These are phyloP conservation scores for Coreoperca whiteheadi DNA, from an alignment of 2,113 vertebrate species.

Conservation along the genomic window DNA sequence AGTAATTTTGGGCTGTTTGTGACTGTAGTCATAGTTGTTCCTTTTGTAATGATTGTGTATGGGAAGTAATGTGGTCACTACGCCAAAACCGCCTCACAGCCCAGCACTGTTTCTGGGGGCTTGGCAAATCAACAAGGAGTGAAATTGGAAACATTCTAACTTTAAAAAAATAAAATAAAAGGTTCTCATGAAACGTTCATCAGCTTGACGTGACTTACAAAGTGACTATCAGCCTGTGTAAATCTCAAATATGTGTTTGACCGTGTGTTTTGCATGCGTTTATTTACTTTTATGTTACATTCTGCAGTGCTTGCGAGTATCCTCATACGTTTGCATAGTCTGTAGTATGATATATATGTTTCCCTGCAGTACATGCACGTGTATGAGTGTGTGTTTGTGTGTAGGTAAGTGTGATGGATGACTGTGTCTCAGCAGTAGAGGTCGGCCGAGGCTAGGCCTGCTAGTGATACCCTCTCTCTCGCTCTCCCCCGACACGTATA, in stretches of 20 bases:
- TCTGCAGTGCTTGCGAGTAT: slow-evolving; percentile 15
- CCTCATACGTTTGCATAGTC: slow-evolving; percentile 11
- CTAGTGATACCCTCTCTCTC: slow-evolving; percentile 22
- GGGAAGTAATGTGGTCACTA: too few relatives aligned
- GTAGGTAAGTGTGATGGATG: slow-evolving; percentile 66
- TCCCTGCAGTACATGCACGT: neutral
- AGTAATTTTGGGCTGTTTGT: too few relatives aligned
- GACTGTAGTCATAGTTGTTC: too few relatives aligned
- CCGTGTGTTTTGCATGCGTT: neutral
- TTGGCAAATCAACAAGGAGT: too few relatives aligned
- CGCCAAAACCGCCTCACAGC: too few relatives aligned
- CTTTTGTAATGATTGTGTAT: too few relatives aligned
- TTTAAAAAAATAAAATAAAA: too few relatives aligned
- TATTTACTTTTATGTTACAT: slow-evolving; percentile 17
- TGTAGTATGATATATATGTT: slow-evolving; percentile 27
- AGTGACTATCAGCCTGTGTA: too few relatives aligned
- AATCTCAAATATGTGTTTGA: neutral
- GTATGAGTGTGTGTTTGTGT: slow-evolving; percentile 37
- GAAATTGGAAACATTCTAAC: too few relatives aligned
- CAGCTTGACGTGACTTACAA: too few relatives aligned
- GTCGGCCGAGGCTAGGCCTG: slow-evolving; percentile 41
- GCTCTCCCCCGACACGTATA: slow-evolving; percentile 20
- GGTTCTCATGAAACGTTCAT: too few relatives aligned
- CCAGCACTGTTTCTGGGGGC: too few relatives aligned
- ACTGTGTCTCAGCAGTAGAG: slow-evolving; percentile 37